phyloP scores from a whole-genome alignment of 2,888 invertebrate species.

The Metallyticus violacea region DNA sequence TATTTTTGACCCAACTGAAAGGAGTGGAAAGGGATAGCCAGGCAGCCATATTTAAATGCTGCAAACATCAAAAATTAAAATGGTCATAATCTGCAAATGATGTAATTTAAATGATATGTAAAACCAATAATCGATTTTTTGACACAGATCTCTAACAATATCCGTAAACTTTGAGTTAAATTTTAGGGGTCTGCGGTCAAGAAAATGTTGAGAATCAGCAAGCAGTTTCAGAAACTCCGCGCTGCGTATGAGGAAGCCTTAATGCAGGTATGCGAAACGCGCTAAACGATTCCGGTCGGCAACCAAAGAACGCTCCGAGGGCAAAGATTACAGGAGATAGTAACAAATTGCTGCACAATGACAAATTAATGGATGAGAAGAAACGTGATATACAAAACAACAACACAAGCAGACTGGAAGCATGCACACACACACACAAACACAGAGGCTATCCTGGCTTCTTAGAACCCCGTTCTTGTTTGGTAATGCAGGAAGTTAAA shows the following conservation, averaged over 20 bases:
- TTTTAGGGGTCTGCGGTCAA: no score
- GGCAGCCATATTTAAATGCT: no score
- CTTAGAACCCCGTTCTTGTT: background rate
- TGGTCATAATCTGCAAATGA: no score
- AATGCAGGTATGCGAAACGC: background rate
- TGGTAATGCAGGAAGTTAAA: background rate
- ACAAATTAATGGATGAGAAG: background rate
- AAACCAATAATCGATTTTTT: no score
- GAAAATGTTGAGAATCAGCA: no score
- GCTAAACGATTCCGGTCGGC: background rate
- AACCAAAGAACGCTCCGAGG: background rate
- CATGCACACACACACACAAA: background rate
- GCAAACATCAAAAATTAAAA: no score
- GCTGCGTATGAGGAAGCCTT: background rate
- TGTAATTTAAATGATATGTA: no score
- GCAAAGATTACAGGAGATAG: background rate
- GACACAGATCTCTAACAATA: no score
- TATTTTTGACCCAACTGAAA: no score
- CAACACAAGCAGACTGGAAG: background rate
- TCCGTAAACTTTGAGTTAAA: no score
- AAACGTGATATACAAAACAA: background rate
- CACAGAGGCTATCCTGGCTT: background rate
- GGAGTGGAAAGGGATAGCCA: no score
- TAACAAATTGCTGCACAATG: background rate
- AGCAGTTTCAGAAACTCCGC: background rate